Evolutionary conservation across 2,797 vertebrate species (phyloP), one percentile per base, ranked within the genome.

Genomic region (Scolopax bukidnonensis): DNA sequence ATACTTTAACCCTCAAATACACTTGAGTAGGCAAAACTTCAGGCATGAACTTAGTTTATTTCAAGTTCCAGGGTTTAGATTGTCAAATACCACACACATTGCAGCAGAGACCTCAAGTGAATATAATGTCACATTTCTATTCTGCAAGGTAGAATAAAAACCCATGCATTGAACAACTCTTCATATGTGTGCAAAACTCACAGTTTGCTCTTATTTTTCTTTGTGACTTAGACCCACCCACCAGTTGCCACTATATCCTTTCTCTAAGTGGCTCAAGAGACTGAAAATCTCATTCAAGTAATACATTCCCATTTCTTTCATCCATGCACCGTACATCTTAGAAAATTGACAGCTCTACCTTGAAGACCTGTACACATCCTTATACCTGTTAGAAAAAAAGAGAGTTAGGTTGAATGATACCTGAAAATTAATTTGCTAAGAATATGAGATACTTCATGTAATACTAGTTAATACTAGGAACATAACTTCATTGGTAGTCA

Each of bases 401-500:
- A 89, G 21, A 80, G 64, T 70, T 91, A 67, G 15, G 48, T 73
- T 89, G 87, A 96, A 84, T 92, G 50, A 75, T 84, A 92, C 40
- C 48, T 95, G 75, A 54, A 95, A 86, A 28, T 33, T 95, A 82
- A 85, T 69, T 33, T 50, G n/a, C 40, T 75, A 85, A 80, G 82
- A 79, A 80, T 75, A 90, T 48, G 67, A 92, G 54, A 61, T 32
- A 67, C 53, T 95, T 96, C 50, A 87, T 95, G 90, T 93, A 84
- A 41, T 25, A 33, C 6, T 32, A 17, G 27, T 87, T 89, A 79
- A 76, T 63, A 70, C 9, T 64, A 92, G 48, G 60, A 92, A 57
- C 21, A 56, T 43, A 69, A 13, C 25, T 87, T 89, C 76, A 51
- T 41, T 50, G 43, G 71, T 40, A 32, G 68, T 81, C 76, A 71